Evolutionary conservation across 1,140 invertebrate genomes (phyloP).

Genomic region (Teleogryllus occipitalis): DNA sequence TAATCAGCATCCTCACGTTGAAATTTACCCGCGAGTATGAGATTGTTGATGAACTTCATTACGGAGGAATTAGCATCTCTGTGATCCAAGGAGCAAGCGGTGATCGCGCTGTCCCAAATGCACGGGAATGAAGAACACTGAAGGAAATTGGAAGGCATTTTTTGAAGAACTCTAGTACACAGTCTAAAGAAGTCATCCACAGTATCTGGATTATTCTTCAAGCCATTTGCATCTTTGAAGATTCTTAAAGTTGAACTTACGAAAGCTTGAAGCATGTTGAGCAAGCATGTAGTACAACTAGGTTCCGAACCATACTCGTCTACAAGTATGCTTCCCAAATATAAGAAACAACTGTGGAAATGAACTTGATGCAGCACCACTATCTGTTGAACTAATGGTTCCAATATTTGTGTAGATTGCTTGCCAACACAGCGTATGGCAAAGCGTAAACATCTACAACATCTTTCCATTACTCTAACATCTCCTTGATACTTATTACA

Average conservation of each 20-base stretch:
- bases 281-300: conserved; percentile 60
- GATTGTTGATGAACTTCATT: too few relatives aligned
- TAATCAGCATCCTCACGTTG: too few relatives aligned
- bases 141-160: too few relatives aligned
- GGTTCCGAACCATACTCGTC: conserved; percentile 79
- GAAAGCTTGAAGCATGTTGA: conserved; percentile 82
- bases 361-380: conserved; percentile 71
- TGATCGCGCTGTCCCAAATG: too few relatives aligned
- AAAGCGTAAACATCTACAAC: conserved; percentile 83
- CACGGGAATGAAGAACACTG: too few relatives aligned
- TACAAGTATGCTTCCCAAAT: conserved; percentile 89
- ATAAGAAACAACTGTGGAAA: conserved; percentile 90
- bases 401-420: conserved; percentile 66
- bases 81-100: too few relatives aligned
- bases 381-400: conserved; percentile 75
- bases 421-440: conserved; percentile 76
- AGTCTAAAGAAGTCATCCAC: conserved; percentile 94
- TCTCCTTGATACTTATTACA: conserved; percentile 74
- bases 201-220: conserved; percentile 90
- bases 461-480: conserved; percentile 80
- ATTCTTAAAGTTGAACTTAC: conserved; percentile 76
- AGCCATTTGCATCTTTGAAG: conserved; percentile 62
- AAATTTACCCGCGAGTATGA: too few relatives aligned
- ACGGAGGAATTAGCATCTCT: too few relatives aligned
- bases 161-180: conserved; percentile 48